Evolutionary conservation across 1,140 invertebrate species (phyloP).

Genomic region (Drosophila melanogaster): DNA sequence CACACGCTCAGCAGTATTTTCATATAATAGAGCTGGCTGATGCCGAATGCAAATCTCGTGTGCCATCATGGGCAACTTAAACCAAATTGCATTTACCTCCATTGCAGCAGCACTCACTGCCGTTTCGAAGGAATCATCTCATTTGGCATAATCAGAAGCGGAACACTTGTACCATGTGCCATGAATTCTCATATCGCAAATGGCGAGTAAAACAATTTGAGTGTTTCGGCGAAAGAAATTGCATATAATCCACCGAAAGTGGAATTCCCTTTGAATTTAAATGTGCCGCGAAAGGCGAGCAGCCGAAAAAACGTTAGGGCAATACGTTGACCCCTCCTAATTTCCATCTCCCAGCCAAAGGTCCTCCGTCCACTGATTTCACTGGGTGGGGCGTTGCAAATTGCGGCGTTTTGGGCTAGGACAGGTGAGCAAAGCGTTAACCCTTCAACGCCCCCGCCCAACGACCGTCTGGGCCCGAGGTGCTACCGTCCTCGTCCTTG

Average conservation of each 20-base stretch:
- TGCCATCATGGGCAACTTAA: constrained; percentile 14
- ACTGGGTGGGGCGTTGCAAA: constrained; percentile 47
- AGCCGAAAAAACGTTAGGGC: constrained; percentile 21
- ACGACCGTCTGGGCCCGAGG: constrained; percentile 12
- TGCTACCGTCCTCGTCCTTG: constrained; percentile 13
- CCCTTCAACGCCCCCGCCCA: constrained; percentile 36
- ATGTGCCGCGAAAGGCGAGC: constrained; percentile 23
- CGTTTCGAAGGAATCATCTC: constrained; percentile 16
- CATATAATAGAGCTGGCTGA: constrained; percentile 21
- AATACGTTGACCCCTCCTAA: constrained; percentile 13
- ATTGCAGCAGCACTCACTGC: constrained; percentile 1
- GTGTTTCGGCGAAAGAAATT: constrained; percentile 28
- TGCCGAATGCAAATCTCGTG: constrained; percentile 12
- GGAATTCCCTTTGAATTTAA: constrained; percentile 57
- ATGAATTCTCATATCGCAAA: constrained; percentile 38
- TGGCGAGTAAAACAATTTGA: constrained; percentile 49
- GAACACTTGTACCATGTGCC: constrained; percentile 13
- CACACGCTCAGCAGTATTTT: constrained; percentile 16
- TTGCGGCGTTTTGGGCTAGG: constrained; percentile 37
- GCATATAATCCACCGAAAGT: constrained; percentile 39
- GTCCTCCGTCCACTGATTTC: background rate
- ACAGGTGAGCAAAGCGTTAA: constrained; percentile 55
- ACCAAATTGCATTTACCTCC: constrained; percentile 33
- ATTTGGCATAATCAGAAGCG: constrained; percentile 46
- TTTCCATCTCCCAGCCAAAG: constrained; percentile 15